Evolutionary conservation across 2,888 invertebrate genomes (phyloP).

Genomic region (Lamellibrachia satsuma): DNA sequence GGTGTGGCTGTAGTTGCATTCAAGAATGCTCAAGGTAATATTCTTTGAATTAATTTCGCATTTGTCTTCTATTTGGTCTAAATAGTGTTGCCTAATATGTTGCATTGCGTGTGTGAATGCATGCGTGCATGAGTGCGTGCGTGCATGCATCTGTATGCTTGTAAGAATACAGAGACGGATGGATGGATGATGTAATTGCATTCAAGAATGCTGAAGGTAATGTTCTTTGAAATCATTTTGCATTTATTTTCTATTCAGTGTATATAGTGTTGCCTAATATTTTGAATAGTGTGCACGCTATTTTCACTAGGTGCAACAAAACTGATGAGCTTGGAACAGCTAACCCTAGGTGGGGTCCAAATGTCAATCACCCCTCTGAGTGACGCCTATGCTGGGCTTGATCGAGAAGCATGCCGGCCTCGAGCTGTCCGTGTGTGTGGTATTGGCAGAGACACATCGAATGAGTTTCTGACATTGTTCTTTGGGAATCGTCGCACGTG

Average conservation of each 20-base stretch:
- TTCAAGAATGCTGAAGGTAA: background rate
- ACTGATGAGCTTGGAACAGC: background rate
- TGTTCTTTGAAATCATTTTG: background rate
- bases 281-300: background rate
- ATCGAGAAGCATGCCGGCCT: background rate
- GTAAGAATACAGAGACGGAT: background rate
- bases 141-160: background rate
- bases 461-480: slow-evolving; percentile 29
- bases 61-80: too few species aligned
- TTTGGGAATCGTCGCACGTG: slow-evolving; percentile 31
- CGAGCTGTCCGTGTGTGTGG: background rate
- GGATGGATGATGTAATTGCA: background rate
- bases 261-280: background rate
- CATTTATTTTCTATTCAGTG: background rate
- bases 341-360: background rate
- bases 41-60: background rate
- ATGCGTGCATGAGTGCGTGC: background rate
- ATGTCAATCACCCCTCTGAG: background rate
- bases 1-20: background rate
- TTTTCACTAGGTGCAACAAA: background rate
- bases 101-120: background rate
- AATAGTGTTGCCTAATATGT: too few species aligned
- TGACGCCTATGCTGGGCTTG: background rate
- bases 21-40: background rate
- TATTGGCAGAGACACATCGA: background rate